Percentiles rank a stretch among this genome's conserved stretches.
Evolutionary conservation across 2,888 invertebrate genomes (phyloP).

Genomic region (Harpalus rubripes): DNA sequence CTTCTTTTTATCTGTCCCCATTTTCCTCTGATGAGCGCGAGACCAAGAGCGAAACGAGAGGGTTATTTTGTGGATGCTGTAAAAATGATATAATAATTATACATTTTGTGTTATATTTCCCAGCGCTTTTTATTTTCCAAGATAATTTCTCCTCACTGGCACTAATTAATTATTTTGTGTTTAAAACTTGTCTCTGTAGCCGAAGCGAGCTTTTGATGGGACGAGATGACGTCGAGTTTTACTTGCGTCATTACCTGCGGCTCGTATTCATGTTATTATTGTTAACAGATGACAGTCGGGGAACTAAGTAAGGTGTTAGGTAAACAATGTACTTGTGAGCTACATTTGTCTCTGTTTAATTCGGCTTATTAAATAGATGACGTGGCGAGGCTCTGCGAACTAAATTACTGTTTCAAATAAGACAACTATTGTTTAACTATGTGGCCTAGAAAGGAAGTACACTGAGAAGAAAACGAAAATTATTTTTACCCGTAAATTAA

Average conservation of each 20-base stretch:
- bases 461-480: too few species aligned
- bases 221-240: constrained; percentile 37
- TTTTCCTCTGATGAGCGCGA: constrained; percentile 58
- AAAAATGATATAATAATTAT: constrained; percentile 63
- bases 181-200: constrained; percentile 38
- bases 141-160: constrained; percentile 30
- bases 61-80: constrained; percentile 52
- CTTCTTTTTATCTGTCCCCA: constrained; percentile 57
- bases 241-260: constrained; percentile 59
- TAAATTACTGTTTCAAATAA: constrained; percentile 50
- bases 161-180: constrained; percentile 44
- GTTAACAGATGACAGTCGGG: constrained; percentile 64
- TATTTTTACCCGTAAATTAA: too few species aligned
- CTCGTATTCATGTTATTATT: constrained; percentile 58
- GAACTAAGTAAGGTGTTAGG: constrained; percentile 59
- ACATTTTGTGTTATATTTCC: constrained; percentile 47
- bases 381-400: constrained; percentile 36
- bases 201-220: constrained; percentile 25
- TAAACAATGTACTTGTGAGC: constrained; percentile 59
- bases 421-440: constrained; percentile 13
- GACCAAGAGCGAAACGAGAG: constrained; percentile 54
- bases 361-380: constrained; percentile 59
- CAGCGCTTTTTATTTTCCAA: constrained; percentile 12
- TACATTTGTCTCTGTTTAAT: constrained; percentile 63
- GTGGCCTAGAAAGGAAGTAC: constrained; percentile 19